Evolutionary conservation across 2,797 vertebrate species (phyloP).

Genomic region (Gymnocypris eckloni): DNA sequence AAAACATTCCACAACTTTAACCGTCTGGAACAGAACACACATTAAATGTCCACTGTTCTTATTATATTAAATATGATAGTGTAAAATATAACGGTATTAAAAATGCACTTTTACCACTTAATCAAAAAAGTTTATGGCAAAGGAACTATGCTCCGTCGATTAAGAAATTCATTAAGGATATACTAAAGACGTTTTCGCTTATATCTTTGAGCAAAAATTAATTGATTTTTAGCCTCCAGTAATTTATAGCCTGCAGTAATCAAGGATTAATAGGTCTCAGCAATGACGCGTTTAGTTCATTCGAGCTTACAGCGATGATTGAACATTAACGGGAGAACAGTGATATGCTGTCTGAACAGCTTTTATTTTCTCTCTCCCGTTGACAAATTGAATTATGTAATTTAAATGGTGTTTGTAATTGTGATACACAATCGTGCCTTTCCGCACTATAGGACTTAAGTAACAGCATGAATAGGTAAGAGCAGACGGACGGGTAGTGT

Average conservation of each 20-base stretch:
- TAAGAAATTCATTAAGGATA: no score
- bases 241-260: slow-evolving; percentile 41
- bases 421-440: slow-evolving; percentile 22
- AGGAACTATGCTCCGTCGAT: slow-evolving; percentile 22
- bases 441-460: slow-evolving; percentile 43
- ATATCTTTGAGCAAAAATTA: slow-evolving; percentile 8
- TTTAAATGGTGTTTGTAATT: slow-evolving; percentile 24
- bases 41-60: slow-evolving; percentile 17
- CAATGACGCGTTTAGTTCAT: slow-evolving; percentile 13
- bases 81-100: no score
- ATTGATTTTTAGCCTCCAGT: no score
- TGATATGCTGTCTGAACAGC: slow-evolving; percentile 7
- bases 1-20: slow-evolving; percentile 36
- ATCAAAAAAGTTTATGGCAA: slow-evolving; percentile 21
- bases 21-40: slow-evolving; percentile 11
- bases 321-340: slow-evolving; percentile 7
- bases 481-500: no score
- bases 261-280: slow-evolving; percentile 28
- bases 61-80: slow-evolving; percentile 18
- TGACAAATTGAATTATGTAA: slow-evolving; percentile 19
- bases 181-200: no score
- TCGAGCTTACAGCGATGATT: slow-evolving; percentile 2
- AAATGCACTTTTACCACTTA: no score
- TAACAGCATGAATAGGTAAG: no score
- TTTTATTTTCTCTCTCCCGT: not conserved